These are phyloP conservation scores for Pseudoips prasinana DNA, from an alignment of 2,888 invertebrate species.

Conservation along the genomic window DNA sequence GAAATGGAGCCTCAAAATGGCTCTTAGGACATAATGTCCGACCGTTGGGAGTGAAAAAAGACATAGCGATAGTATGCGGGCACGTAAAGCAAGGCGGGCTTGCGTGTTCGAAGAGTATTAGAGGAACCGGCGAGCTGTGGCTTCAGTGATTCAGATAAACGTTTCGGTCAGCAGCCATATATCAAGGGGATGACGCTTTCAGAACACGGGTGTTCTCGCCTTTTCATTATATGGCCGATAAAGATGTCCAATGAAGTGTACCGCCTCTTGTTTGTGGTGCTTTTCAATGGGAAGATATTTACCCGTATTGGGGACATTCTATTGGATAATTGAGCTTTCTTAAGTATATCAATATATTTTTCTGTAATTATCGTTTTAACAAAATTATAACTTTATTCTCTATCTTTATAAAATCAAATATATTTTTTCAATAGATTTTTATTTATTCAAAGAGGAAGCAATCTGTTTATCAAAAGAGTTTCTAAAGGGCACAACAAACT, in stretches of 20 bases:
- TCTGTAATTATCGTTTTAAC: too few relatives aligned
- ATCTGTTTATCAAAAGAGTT: too few relatives aligned
- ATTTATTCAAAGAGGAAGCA: too few relatives aligned
- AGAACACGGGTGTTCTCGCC: constrained; percentile 45
- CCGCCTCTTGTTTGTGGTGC: constrained; percentile 36
- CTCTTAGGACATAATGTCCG: constrained; percentile 59
- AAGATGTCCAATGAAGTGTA: constrained; percentile 56
- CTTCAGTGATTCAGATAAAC: constrained; percentile 69
- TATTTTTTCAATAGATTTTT: too few relatives aligned
- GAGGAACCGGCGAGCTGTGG: constrained; percentile 55
- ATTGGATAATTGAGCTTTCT: too few relatives aligned
- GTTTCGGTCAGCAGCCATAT: constrained; percentile 68
- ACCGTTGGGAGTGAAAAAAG: constrained; percentile 55
- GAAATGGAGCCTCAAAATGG: constrained; percentile 55
- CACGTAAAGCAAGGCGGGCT: constrained; percentile 45
- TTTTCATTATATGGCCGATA: constrained; percentile 53
- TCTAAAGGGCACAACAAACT: too few relatives aligned
- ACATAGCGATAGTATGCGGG: constrained; percentile 53
- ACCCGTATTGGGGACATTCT: too few relatives aligned
- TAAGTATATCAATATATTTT: too few relatives aligned
- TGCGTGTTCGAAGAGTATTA: constrained; percentile 41
- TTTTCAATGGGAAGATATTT: constrained; percentile 25
- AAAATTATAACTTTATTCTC: too few relatives aligned
- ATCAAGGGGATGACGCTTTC: constrained; percentile 63
- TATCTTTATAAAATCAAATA: too few relatives aligned